phyloP scores from a whole-genome alignment of 2,113 vertebrate genomes.

The Polypterus senegalus region DNA sequence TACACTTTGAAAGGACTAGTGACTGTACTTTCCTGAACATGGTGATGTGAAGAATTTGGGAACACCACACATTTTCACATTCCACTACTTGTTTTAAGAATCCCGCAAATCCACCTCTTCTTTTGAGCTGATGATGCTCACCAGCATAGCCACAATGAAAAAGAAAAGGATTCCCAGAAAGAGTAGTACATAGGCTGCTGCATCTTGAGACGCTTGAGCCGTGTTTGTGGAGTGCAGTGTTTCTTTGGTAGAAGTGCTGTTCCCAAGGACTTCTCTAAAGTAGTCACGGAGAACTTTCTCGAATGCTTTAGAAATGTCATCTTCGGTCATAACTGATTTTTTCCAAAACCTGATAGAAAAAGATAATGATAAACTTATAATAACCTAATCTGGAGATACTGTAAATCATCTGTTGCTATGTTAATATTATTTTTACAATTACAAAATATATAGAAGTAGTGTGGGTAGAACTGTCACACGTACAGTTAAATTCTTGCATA shows the following conservation, averaged over 20 bases:
- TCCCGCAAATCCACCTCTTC: background rate
- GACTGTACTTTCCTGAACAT: too few species aligned
- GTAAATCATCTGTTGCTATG: too few species aligned
- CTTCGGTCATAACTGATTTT: background rate
- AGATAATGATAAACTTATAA: background rate
- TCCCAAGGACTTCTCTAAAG: background rate
- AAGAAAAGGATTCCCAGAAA: background rate
- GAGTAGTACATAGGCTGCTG: background rate
- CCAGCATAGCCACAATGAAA: background rate
- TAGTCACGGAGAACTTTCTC: background rate
- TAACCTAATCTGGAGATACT: too few species aligned
- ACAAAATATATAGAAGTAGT: too few species aligned
- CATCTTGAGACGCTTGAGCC: background rate
- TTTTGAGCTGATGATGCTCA: background rate
- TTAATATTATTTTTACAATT: too few species aligned
- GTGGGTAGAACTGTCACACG: too few species aligned
- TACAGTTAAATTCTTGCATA: too few species aligned
- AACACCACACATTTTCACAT: too few species aligned
- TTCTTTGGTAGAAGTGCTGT: background rate
- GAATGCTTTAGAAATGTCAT: background rate
- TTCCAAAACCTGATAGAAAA: background rate
- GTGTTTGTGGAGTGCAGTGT: background rate
- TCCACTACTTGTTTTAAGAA: background rate
- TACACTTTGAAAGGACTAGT: too few species aligned
- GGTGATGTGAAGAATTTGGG: too few species aligned